Conservation (phyloP, 2,888 invertebrate genomes). For the Trichopoda pennipes region DNA sequence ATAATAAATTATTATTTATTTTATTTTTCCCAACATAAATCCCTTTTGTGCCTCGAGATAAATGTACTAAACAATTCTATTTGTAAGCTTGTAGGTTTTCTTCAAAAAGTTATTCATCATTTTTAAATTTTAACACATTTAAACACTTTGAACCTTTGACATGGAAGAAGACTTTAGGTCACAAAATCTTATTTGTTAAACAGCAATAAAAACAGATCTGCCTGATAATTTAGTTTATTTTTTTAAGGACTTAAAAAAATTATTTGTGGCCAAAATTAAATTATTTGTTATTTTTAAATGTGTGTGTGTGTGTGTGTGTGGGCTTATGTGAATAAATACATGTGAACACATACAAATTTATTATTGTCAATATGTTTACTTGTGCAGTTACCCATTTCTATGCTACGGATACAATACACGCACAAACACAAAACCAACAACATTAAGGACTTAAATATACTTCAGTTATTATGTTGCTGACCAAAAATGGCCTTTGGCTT, state of each 20-base stretch:
- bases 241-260: conserved; percentile 10
- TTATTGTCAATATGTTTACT: too few relatives aligned
- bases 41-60: too few relatives aligned
- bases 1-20: too few relatives aligned
- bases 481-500: conserved; percentile 47
- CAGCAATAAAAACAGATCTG: not conserved
- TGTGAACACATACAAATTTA: not conserved
- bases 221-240: not conserved
- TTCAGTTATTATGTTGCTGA: conserved; percentile 30
- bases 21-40: too few relatives aligned
- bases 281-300: conserved; percentile 1
- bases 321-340: not conserved
- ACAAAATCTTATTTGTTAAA: not conserved
- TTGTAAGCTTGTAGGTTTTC: too few relatives aligned
- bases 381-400: not conserved
- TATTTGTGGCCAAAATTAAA: conserved; percentile 25
- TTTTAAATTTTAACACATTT: too few relatives aligned
- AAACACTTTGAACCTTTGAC: too few relatives aligned
- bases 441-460: conserved; percentile 34
- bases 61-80: too few relatives aligned
- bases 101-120: too few relatives aligned
- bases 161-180: not conserved
- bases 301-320: not conserved
- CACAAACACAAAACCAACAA: not conserved
- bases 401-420: not conserved